Evolutionary conservation across 2,113 vertebrate species (phyloP).

Genomic region (human): GRCh38 chr14:32645501-32646000

Average conservation of each 20-base stretch:
- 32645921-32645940: constrained; percentile 63
- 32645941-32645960: constrained; percentile 51
- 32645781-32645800: constrained; percentile 30
- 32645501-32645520: neutral
- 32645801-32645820: constrained; percentile 60
- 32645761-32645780: constrained; percentile 31
- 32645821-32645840: constrained; percentile 74
- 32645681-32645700: neutral
- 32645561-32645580: neutral
- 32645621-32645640: neutral
- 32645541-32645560: neutral
- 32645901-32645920: constrained; percentile 67
- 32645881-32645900: constrained; percentile 78
- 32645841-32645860: constrained; percentile 75
- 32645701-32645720: neutral
- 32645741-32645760: constrained; percentile 9
- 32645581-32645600: constrained; percentile 24
- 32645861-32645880: constrained; percentile 80
- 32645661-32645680: neutral
- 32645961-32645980: constrained; percentile 18
- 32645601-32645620: neutral
- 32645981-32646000: neutral
- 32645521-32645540: neutral
- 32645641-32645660: neutral
- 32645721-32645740: neutral